These are phyloP conservation scores for Astyanax mexicanus DNA, from an alignment of 2,797 vertebrate genomes.

Conservation along the genomic window DNA sequence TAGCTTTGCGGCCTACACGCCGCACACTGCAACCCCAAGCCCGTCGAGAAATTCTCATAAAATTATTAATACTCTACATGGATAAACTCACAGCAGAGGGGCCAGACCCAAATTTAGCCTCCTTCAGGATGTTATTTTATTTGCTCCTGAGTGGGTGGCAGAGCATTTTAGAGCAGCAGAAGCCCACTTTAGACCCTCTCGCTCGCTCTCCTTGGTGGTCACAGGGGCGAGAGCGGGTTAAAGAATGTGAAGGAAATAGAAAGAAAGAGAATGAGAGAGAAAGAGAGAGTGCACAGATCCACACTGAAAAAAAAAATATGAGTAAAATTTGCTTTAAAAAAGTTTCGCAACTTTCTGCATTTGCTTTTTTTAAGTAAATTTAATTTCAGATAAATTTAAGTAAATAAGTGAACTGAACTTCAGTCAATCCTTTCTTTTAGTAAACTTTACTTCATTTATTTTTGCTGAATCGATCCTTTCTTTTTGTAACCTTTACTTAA, in stretches of 20 bases:
- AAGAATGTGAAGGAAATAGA: background rate
- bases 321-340: too few relatives aligned
- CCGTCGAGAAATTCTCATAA: constrained; percentile 34
- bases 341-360: too few relatives aligned
- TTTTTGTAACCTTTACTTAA: too few relatives aligned
- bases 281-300: constrained; percentile 3
- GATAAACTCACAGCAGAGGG: constrained; percentile 47
- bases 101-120: constrained; percentile 44
- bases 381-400: too few relatives aligned
- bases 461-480: too few relatives aligned
- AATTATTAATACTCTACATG: constrained; percentile 57
- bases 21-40: constrained; percentile 9
- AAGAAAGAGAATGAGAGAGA: constrained; percentile 10
- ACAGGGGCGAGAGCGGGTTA: background rate
- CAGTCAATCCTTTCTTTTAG: too few relatives aligned
- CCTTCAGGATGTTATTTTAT: constrained; percentile 57
- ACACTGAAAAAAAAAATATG: too few relatives aligned
- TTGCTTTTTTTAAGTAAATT: too few relatives aligned
- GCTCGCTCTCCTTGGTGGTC: constrained; percentile 58
- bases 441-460: too few relatives aligned
- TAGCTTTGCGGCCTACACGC: background rate
- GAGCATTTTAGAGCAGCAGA: constrained; percentile 55
- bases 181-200: constrained; percentile 49
- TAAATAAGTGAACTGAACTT: too few relatives aligned
- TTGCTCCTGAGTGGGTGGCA: constrained; percentile 60